A percentile compares a stretch with the other conserved stretches of the same genome.
phyloP scores from a whole-genome alignment of 1,140 invertebrate species.

The Hylaeus volcanicus region DNA sequence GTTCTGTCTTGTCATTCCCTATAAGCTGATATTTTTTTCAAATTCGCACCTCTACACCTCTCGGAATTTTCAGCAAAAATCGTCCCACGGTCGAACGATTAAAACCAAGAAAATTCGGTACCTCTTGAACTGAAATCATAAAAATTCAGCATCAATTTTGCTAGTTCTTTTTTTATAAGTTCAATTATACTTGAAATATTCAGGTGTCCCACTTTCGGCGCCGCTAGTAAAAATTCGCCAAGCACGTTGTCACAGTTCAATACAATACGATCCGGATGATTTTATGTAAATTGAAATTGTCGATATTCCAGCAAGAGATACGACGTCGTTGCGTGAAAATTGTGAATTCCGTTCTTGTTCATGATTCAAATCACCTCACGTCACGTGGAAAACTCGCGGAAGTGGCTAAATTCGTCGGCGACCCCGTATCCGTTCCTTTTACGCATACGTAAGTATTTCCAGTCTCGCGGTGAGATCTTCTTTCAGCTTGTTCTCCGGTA shows the following conservation, averaged over 20 bases:
- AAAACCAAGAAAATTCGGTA: too few species aligned
- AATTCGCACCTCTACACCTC: too few species aligned
- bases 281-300: conserved; percentile 3
- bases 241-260: background rate
- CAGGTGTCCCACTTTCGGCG: too few species aligned
- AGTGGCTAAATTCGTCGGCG: conserved; percentile 35
- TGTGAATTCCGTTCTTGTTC: conserved; percentile 14
- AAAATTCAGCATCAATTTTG: too few species aligned
- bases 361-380: conserved; percentile 29
- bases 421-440: conserved; percentile 25
- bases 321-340: background rate
- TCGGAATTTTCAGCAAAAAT: too few species aligned
- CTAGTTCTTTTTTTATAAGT: too few species aligned
- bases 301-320: background rate
- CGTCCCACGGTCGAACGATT: too few species aligned
- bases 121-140: too few species aligned
- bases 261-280: background rate
- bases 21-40: too few species aligned
- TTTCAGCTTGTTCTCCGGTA: background rate
- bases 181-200: too few species aligned
- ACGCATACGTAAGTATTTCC: conserved; percentile 33
- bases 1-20: too few species aligned
- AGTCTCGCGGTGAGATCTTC: background rate
- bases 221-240: background rate
- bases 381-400: conserved; percentile 30